Base-by-base conservation (phyloP, 2,888 invertebrate species). In the Agrochola circellaris region DNA sequence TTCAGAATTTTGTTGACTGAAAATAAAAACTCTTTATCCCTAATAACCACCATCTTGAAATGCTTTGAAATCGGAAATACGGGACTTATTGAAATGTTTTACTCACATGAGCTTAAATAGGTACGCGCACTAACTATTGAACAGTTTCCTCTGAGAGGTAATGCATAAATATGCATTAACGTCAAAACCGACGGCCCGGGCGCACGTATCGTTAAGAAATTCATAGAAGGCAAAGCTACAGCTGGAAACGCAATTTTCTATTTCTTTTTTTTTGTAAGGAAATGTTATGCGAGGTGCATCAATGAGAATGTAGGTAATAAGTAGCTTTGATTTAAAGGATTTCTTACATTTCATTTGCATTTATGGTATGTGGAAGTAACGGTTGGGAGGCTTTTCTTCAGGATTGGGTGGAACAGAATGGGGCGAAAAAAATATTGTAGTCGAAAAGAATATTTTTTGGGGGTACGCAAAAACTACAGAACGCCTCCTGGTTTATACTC, bases 131-230 rank as follows among this genome's bases (percentile, higher is more conserved):
- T 66, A 64, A 80, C 51, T 68, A 78, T 78, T 82, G 71, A 74
- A 62, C 64, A 45, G 74, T 69, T 80, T 70, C 68, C 56, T 68
- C 45, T 60, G 54, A 66, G 76, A 79, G 65, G 72, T 42, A 74
- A 77, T 84, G 71, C 80, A 88, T 88, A 84, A 84, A 86, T 86
- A 82, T 84, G 80, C 79, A 88, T 87, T 79, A 84, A 62, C 73
- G 77, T 84, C 84, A 84, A 75, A 87, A 45, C 60, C 77, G 82
- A 70, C 70, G 62, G 67, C 42, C 23, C 26, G 68, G 4, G 62
- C 62, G 77, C 71, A 56, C 67, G 65, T 72, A 72, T 67, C 73
- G 81, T 76, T 86, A 77, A 88, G 82, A 66, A 80, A 88, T 88
- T 88, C 82, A 81, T 84, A 72, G 58, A 65, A 71, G 69, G 70